Percentiles rank a stretch among this genome's conserved stretches.
phyloP scores from a whole-genome alignment of 1,140 invertebrate species.

The Semibalanus balanoides region DNA sequence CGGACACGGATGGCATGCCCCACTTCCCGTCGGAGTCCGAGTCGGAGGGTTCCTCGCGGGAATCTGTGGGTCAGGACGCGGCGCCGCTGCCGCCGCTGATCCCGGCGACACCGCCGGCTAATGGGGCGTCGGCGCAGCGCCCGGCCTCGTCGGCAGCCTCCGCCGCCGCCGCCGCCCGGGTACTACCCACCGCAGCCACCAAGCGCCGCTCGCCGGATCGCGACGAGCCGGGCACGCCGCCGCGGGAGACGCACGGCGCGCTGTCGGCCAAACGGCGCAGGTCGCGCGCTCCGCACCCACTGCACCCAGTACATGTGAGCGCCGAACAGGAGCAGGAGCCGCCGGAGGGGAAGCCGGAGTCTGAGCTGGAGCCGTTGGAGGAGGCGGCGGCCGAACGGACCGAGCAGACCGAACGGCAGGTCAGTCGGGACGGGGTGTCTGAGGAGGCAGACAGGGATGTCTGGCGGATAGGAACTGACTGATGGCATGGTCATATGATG shows the following conservation, averaged over 20 bases:
- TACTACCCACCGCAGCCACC: too few relatives aligned
- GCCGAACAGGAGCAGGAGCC: neutral
- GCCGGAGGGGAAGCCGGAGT: neutral
- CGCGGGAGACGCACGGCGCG: neutral
- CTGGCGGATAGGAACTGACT: too few relatives aligned
- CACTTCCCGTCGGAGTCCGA: too few relatives aligned
- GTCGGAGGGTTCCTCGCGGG: neutral
- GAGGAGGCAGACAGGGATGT: too few relatives aligned
- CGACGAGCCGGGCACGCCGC: neutral
- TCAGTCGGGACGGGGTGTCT: too few relatives aligned
- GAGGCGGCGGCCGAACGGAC: neutral
- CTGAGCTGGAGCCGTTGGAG: neutral
- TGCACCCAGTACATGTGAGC: too few relatives aligned
- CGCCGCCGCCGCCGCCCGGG: too few relatives aligned
- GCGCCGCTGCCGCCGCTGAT: neutral
- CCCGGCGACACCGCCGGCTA: too few relatives aligned
- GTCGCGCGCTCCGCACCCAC: neutral
- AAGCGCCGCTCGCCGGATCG: neutral
- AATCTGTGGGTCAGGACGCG: neutral
- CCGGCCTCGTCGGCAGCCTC: too few relatives aligned
- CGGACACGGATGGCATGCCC: conserved; percentile 16
- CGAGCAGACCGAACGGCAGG: neutral
- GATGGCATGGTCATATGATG: too few relatives aligned
- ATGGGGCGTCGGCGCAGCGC: too few relatives aligned
- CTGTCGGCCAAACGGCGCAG: neutral